A percentile compares a stretch with the other conserved stretches of the same genome.
These are phyloP conservation scores for Chironomus riparius DNA, from an alignment of 2,888 invertebrate genomes.

Conservation along the genomic window DNA sequence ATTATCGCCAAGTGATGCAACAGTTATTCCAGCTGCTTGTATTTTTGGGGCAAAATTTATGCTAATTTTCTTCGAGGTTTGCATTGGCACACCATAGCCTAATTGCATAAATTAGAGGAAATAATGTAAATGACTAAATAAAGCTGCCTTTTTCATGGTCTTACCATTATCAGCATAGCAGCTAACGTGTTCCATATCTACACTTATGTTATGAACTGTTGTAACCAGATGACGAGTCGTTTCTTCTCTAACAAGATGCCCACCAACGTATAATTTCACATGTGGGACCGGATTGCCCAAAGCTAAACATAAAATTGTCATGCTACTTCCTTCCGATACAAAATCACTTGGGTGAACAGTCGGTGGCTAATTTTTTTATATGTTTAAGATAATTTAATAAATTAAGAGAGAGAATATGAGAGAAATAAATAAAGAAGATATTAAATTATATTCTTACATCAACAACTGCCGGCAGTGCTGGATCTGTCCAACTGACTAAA, in stretches of 20 bases:
- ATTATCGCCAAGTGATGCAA: slow-evolving; percentile 65
- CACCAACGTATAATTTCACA: slow-evolving; percentile 67
- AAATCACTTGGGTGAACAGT: slow-evolving; percentile 75
- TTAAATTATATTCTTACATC: slow-evolving; percentile 50
- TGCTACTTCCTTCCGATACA: slow-evolving; percentile 74
- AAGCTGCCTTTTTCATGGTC: neutral
- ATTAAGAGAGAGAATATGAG: neutral
- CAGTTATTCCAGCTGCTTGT: slow-evolving; percentile 66
- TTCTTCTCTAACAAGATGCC: slow-evolving; percentile 69
- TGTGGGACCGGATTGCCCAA: slow-evolving; percentile 79
- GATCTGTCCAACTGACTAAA: slow-evolving; percentile 77
- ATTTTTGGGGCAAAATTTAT: slow-evolving; percentile 73
- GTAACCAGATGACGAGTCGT: slow-evolving; percentile 78
- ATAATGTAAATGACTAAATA: neutral
- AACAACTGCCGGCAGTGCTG: slow-evolving; percentile 76
- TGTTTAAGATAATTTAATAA: slow-evolving; percentile 14
- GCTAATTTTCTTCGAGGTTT: slow-evolving; percentile 67
- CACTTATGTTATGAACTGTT: slow-evolving; percentile 72
- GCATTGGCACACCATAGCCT: slow-evolving; percentile 71
- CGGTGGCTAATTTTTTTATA: slow-evolving; percentile 57
- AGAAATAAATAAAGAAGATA: neutral
- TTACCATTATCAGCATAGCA: slow-evolving; percentile 78
- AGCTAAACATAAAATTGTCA: slow-evolving; percentile 77
- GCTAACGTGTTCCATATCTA: slow-evolving; percentile 77
- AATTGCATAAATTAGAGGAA: neutral